phyloP scores from a whole-genome alignment of 2,888 invertebrate species.

The Byasa hedistus region DNA sequence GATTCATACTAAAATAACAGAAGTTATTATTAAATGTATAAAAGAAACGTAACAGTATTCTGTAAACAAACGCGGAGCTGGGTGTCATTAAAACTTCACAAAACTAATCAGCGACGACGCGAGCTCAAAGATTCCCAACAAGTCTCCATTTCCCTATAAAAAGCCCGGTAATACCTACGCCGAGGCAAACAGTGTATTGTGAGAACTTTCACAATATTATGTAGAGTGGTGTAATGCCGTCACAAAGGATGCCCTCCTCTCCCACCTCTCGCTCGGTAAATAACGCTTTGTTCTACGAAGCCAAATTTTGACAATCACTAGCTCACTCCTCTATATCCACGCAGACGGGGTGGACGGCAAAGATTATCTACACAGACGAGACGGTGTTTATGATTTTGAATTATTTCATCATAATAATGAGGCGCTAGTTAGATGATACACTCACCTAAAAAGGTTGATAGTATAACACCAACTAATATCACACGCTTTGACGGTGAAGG shows the following conservation, averaged over 20 bases:
- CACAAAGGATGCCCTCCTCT: slow-evolving; percentile 62
- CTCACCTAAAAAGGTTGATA: too few species aligned
- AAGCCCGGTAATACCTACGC: slow-evolving; percentile 59
- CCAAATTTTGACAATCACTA: slow-evolving; percentile 81
- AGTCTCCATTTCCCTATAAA: slow-evolving; percentile 44
- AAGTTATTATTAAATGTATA: too few species aligned
- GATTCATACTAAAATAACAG: too few species aligned
- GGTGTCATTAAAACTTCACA: slow-evolving; percentile 38
- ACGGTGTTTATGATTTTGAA: too few species aligned
- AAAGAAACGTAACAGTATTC: slow-evolving; percentile 11
- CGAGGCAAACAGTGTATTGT: slow-evolving; percentile 70
- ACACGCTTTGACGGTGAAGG: too few species aligned
- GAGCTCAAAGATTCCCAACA: slow-evolving; percentile 27
- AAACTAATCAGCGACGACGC: slow-evolving; percentile 56
- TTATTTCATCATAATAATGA: too few species aligned
- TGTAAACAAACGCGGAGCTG: slow-evolving; percentile 35
- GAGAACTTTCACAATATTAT: slow-evolving; percentile 79
- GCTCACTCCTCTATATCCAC: slow-evolving; percentile 70
- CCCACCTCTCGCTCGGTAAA: slow-evolving; percentile 67
- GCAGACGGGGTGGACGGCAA: slow-evolving; percentile 50
- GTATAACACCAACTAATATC: too few species aligned
- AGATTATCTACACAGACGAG: slow-evolving; percentile 45
- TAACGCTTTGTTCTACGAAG: slow-evolving; percentile 80
- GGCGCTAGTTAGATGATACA: too few species aligned
- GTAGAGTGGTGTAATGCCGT: slow-evolving; percentile 78